Base-by-base conservation (phyloP, 1,140 invertebrate genomes). In the Aethina tumida region DNA sequence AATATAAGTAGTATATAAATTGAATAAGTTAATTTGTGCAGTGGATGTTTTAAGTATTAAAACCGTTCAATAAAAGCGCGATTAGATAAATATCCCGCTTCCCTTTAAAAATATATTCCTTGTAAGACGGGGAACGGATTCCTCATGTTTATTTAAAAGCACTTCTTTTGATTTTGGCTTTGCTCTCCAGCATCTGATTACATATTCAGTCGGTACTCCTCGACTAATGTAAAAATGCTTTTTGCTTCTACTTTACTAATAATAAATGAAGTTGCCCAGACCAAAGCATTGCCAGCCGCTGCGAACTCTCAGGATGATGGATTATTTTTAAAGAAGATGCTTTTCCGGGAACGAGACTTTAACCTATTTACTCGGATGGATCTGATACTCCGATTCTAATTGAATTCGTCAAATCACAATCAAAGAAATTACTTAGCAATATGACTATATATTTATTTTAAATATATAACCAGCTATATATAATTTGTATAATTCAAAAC, bases 141-240 rank as follows among this genome's bases (percentile, higher is more conserved):
- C 39, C 45, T 51, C 49, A 53, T 51, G 49, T 53, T 53, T 53
- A 47, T 53, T 53, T 53, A 51, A 51, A 35, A 24, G 45, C 39
- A 44, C 40, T 51, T 47, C 51, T 50, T 51, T 53, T 53, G 49
- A 50, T 47, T 50, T 53, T 45, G 42, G 43, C 42, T 48, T 44
- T 38, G 39, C 46, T 45, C 37, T 41, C 43, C 43, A 39, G 46
- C 48, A 40, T 45, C 46, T 35, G 39, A 48, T 53, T 53, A 53
- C 43, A 50, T 49, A 53, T 53, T 51, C 51, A 51, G 41, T 45
- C 43, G 50, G 43, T n/a, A 48, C 47, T 50, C 47, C 43, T 44
- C 30, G 43, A 32, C 51, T 53, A 53, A 53, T 53, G 51, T 51
- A 53, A 53, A 53, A 53, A 53, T 53, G 51, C 49, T 53, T 51